phyloP scores from a whole-genome alignment of 2,888 invertebrate species.

The Encarsia formosa region DNA sequence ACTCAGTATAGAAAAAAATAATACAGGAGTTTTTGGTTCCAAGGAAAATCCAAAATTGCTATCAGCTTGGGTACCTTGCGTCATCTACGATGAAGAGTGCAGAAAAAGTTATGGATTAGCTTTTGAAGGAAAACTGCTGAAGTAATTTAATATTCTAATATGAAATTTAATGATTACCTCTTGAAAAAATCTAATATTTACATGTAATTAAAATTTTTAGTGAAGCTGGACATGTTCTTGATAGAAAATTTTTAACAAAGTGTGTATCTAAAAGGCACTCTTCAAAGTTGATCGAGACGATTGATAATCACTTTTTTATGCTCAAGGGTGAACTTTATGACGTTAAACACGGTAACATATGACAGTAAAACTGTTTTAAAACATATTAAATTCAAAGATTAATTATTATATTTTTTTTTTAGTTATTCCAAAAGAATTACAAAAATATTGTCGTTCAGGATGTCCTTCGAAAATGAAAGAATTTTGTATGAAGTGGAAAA shows the following conservation, averaged over 20 bases:
- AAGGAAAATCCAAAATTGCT: constrained; percentile 36
- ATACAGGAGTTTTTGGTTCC: constrained; percentile 29
- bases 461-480: constrained; percentile 39
- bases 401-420: constrained; percentile 1
- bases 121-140: constrained; percentile 42
- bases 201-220: constrained; percentile 33
- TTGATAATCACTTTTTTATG: constrained; percentile 34
- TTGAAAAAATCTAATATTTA: background rate
- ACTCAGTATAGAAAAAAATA: background rate
- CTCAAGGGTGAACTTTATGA: constrained; percentile 37
- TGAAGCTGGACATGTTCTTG: constrained; percentile 36
- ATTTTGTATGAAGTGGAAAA: constrained; percentile 38
- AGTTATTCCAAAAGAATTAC: constrained; percentile 38
- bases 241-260: constrained; percentile 37
- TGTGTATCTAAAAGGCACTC: constrained; percentile 34
- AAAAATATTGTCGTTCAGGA: constrained; percentile 36
- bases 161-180: background rate
- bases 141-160: constrained; percentile 31
- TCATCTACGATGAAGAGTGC: constrained; percentile 26
- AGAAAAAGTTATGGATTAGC: constrained; percentile 30
- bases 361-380: background rate
- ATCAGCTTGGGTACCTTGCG: constrained; percentile 38
- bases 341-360: constrained; percentile 36
- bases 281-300: constrained; percentile 35
- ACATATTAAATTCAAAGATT: background rate